Evolutionary conservation across 2,797 vertebrate genomes (phyloP), one percentile per base, ranked within the genome.

Genomic region (Rostrhamus sociabilis): DNA sequence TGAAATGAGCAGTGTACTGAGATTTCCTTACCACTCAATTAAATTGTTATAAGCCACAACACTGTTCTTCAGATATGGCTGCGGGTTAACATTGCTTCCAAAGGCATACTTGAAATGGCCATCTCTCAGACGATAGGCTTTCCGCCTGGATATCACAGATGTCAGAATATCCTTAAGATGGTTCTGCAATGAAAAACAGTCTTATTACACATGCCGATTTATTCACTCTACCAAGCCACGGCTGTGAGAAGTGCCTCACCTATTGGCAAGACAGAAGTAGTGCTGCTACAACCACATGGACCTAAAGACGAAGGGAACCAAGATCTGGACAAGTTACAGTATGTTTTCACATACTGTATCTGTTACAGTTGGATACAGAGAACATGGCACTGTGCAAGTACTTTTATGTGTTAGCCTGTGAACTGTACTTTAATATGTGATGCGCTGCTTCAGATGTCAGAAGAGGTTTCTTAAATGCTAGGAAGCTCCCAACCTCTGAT

Each of bases 1-100:
- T 68, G 56, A 66, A 79, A 53, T 5, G 3, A 40, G 53, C 82
- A 59, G 43, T 1, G 17, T 36, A 31, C 34, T 6, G 45, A 72
- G 53, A 80, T 58, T 59, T 91, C 88, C 89, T 97, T 97, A 99
- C 99, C 99, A 98, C 93, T 99, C 99, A 64, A 98, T 98, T 72
- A 99, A 95, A 72, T 98, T 99, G 93, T 99, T 99, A 79, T 99
- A 99, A 26, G 99, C 99, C 36, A 99, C 98, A 11, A 99, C 98
- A 74, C 99, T 99, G 97, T 99, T 99, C 96, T 99, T 99, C 94
- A 99, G 98, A 95, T 99, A 99, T 0, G 99, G 99, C 87, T 99
- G 99, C 4, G 99, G 99, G 5, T 98, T 99, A 91, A 99, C 98
- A 5, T 99, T 99, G 66, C 98, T 99, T 60, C 99, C 99, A n/a